Conservation (phyloP, 2,797 vertebrate species). For the Diceros bicornis region DNA sequence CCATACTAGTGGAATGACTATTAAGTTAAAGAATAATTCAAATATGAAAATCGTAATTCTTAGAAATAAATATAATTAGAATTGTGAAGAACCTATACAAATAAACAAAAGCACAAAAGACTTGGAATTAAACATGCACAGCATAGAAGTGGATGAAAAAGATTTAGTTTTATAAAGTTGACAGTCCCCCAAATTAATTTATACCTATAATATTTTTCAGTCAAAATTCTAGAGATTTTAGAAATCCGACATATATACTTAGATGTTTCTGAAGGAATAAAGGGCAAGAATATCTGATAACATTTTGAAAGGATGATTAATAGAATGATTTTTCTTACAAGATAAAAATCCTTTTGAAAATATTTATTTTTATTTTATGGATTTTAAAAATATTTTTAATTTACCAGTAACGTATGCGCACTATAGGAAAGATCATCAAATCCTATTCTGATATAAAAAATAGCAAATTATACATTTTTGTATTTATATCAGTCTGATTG, state of each 20-base stretch:
- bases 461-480: neutral
- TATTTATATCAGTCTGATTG: neutral
- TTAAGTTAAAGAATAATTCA: neutral
- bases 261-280: neutral
- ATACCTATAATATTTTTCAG: neutral
- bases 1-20: neutral
- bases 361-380: neutral
- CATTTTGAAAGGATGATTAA: neutral
- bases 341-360: neutral
- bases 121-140: neutral
- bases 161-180: slow-evolving; percentile 37
- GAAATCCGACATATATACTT: neutral
- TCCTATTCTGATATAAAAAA: slow-evolving; percentile 8
- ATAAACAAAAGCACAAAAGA: neutral
- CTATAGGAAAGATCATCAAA: neutral
- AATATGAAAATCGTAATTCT: neutral
- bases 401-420: neutral
- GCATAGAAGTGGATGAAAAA: neutral
- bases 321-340: slow-evolving; percentile 25
- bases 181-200: slow-evolving; percentile 25
- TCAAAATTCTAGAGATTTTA: slow-evolving; percentile 53
- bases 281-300: neutral
- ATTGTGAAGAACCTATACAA: neutral
- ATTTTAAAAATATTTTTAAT: slow-evolving; percentile 45
- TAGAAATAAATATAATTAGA: neutral